Percentiles rank a stretch among this genome's conserved stretches.
phyloP scores from a whole-genome alignment of 2,113 vertebrate species.

The Gracilinanus agilis region DNA sequence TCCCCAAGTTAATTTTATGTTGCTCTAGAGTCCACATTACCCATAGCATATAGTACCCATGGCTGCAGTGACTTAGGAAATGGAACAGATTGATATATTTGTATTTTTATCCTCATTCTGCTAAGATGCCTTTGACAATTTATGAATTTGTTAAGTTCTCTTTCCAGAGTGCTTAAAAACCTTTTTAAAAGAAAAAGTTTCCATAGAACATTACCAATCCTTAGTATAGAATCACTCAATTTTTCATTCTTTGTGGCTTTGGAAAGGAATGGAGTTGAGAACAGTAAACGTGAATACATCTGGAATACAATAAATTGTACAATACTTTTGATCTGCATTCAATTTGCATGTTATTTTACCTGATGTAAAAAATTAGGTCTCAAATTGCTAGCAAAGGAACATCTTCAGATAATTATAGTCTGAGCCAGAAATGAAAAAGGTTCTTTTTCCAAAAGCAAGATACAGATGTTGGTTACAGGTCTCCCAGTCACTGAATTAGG shows the following conservation, averaged over 20 bases:
- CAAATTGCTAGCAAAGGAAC: conserved; percentile 10
- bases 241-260: conserved; percentile 46
- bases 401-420: conserved; percentile 47
- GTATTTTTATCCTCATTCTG: background rate
- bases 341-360: conserved; percentile 54
- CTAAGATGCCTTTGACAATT: conserved; percentile 11
- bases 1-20: background rate
- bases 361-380: conserved; percentile 16
- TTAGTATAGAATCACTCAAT: conserved; percentile 42
- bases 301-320: conserved; percentile 44
- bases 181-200: conserved; percentile 48
- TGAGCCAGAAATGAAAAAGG: conserved; percentile 34
- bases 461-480: conserved; percentile 4
- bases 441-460: conserved; percentile 21
- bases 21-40: background rate
- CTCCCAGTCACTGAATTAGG: conserved; percentile 20
- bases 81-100: background rate
- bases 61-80: background rate
- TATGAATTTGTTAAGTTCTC: conserved; percentile 13
- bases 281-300: conserved; percentile 14
- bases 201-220: conserved; percentile 36
- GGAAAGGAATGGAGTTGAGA: conserved; percentile 25
- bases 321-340: conserved; percentile 50
- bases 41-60: background rate
- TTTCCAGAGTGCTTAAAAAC: conserved; percentile 41